Evolutionary conservation across 2,113 vertebrate genomes (phyloP).

Genomic region (Phyllostomus discolor): DNA sequence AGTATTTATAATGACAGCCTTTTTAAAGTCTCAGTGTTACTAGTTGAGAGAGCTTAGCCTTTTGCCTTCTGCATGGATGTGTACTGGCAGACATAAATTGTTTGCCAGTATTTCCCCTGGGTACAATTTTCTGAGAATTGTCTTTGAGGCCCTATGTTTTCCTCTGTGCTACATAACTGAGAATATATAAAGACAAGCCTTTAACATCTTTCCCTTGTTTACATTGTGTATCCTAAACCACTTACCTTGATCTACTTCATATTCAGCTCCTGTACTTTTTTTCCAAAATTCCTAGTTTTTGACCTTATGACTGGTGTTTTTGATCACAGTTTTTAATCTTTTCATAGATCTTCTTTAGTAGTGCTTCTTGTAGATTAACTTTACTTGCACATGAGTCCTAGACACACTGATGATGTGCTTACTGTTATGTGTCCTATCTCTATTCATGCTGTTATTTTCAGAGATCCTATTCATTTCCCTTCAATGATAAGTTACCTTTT

Average conservation of each 20-base stretch:
- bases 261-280: not conserved
- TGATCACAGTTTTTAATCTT: not conserved
- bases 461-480: not conserved
- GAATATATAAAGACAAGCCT: not conserved
- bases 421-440: not conserved
- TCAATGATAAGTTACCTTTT: not conserved
- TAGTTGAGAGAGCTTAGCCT: not conserved
- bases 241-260: not conserved
- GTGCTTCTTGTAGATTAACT: not conserved
- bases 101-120: not conserved
- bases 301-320: not conserved
- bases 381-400: slow-evolving; percentile 15
- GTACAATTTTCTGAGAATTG: not conserved
- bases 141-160: not conserved
- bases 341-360: not conserved
- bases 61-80: not conserved
- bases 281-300: not conserved
- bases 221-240: not conserved
- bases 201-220: not conserved
- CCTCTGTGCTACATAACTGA: not conserved
- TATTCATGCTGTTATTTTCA: not conserved
- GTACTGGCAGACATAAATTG: not conserved
- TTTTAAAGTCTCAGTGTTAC: not conserved
- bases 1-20: not conserved
- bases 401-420: not conserved